A percentile compares a stretch with the other conserved stretches of the same genome.
phyloP scores from a whole-genome alignment of 2,797 vertebrate species.

The Semotilus atromaculatus region DNA sequence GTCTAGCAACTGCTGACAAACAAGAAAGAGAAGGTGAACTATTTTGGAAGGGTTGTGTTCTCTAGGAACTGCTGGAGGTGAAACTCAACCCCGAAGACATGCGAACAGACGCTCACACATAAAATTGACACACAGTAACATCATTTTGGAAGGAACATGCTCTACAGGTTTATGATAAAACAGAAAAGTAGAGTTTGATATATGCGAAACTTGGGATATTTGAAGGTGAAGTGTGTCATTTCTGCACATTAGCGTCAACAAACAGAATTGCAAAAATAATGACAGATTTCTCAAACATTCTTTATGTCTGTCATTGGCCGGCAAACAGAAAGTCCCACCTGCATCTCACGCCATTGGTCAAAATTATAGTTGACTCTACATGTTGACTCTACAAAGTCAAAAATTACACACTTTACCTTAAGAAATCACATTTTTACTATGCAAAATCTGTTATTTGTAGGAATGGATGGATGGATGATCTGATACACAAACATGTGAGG shows the following conservation, averaged over 20 bases:
- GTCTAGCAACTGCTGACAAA: conserved; percentile 59
- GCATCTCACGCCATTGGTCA: neutral
- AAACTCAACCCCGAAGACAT: neutral
- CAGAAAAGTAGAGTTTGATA: neutral
- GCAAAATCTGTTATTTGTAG: neutral
- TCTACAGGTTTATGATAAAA: neutral
- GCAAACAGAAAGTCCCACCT: neutral
- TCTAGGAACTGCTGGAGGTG: conserved; percentile 11
- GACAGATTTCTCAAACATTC: neutral
- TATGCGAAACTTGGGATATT: neutral
- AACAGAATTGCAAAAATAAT: neutral
- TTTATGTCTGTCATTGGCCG: neutral
- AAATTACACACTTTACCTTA: neutral
- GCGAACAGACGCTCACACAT: neutral
- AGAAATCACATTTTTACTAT: neutral
- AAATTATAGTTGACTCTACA: neutral
- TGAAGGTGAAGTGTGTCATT: neutral
- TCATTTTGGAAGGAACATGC: neutral
- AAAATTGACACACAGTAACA: neutral
- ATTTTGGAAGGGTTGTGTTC: conserved; percentile 41
- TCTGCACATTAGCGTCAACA: neutral
- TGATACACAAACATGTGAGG: conserved; percentile 15
- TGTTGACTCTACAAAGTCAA: neutral
- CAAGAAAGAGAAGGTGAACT: conserved; percentile 21
- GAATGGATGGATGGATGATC: conserved; percentile 11